Conservation (phyloP, 2,113 vertebrate genomes). For the Anthoscopus minutus region DNA sequence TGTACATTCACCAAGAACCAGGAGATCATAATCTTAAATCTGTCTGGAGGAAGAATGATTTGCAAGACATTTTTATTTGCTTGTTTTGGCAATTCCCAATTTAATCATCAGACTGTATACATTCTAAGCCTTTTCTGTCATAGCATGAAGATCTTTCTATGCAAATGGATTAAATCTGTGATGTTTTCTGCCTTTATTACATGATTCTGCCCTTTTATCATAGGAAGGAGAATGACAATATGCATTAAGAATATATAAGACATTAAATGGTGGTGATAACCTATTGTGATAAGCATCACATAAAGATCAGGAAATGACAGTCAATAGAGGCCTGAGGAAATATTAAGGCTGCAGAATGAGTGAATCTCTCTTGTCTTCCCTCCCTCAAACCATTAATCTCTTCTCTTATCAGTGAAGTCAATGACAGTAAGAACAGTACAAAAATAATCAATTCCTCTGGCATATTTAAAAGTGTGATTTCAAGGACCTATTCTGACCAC, state of each 20-base stretch:
- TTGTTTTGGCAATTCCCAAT: neutral
- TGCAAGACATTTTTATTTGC: neutral
- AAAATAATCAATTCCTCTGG: constrained; percentile 16
- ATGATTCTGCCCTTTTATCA: neutral
- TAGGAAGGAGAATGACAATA: neutral
- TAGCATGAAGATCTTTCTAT: neutral
- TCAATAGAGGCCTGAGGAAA: neutral
- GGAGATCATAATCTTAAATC: neutral
- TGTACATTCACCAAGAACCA: neutral
- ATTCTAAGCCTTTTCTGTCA: neutral
- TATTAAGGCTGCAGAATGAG: neutral
- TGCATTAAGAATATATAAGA: neutral
- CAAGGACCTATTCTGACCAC: neutral
- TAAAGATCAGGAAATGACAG: neutral
- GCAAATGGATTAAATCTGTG: neutral
- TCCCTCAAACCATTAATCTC: neutral
- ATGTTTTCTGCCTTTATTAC: neutral
- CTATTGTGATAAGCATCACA: neutral
- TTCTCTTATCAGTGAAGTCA: neutral
- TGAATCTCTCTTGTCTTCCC: neutral
- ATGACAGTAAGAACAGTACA: neutral
- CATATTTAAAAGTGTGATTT: constrained; percentile 12
- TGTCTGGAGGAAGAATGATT: neutral
- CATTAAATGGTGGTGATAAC: neutral
- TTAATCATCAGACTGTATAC: neutral